A percentile compares a stretch with the other conserved stretches of the same genome.
Conservation (phyloP, 2,888 invertebrate genomes). For the Theodoxus fluviatilis region DNA sequence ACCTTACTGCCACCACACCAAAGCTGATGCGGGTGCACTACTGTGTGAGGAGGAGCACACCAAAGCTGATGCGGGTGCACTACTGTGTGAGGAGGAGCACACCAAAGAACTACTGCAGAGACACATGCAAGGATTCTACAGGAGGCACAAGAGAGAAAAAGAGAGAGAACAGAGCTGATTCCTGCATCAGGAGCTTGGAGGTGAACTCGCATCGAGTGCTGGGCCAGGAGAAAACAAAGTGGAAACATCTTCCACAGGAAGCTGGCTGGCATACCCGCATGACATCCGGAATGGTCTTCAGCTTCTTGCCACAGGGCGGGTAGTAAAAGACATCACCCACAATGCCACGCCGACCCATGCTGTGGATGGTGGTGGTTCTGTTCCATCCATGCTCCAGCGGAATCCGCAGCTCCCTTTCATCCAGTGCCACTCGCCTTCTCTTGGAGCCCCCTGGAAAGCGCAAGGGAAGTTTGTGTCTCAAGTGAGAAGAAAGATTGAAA, state of each 20-base stretch:
- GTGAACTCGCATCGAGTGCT: too few relatives aligned
- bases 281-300: constrained; percentile 73
- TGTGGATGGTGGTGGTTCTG: constrained; percentile 88
- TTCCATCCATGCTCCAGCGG: constrained; percentile 83
- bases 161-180: too few relatives aligned
- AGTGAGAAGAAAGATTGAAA: constrained; percentile 7
- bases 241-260: background rate
- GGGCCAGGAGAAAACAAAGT: too few relatives aligned
- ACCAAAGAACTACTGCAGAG: too few relatives aligned
- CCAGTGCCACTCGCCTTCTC: constrained; percentile 65
- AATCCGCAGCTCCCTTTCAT: constrained; percentile 72
- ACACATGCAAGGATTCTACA: too few relatives aligned
- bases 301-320: constrained; percentile 73
- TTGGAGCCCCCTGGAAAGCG: constrained; percentile 37
- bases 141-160: too few relatives aligned
- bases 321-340: constrained; percentile 88
- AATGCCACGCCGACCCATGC: constrained; percentile 75
- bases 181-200: too few relatives aligned
- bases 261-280: constrained; percentile 49
- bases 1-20: too few relatives aligned
- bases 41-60: too few relatives aligned
- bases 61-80: too few relatives aligned
- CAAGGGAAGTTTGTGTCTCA: background rate
- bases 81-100: too few relatives aligned
- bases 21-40: too few relatives aligned